phyloP scores from a whole-genome alignment of 2,797 vertebrate species.

The Esox lucius region DNA sequence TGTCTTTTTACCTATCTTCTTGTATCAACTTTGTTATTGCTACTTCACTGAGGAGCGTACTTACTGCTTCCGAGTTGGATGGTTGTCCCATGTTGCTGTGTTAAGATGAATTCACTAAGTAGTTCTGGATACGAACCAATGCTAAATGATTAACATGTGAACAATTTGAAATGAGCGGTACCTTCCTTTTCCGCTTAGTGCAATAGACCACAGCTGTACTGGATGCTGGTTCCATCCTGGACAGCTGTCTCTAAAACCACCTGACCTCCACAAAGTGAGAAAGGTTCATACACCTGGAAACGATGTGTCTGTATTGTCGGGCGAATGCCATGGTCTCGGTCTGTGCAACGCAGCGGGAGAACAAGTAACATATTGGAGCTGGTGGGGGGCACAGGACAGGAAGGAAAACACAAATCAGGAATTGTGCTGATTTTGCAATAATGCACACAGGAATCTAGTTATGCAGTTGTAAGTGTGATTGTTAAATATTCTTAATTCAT shows the following conservation, averaged over 20 bases:
- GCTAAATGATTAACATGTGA: too few species aligned
- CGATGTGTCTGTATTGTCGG: neutral
- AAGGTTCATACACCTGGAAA: neutral
- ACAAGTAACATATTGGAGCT: constrained; percentile 6
- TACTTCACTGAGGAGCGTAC: too few species aligned
- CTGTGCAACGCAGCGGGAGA: neutral
- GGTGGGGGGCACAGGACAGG: constrained; percentile 2
- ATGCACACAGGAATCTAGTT: neutral
- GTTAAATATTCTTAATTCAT: neutral
- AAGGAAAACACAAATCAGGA: neutral
- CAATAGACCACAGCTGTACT: neutral
- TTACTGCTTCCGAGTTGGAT: too few species aligned
- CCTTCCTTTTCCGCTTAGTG: neutral
- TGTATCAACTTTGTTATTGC: too few species aligned
- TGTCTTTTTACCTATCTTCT: too few species aligned
- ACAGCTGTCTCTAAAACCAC: neutral
- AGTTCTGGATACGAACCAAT: too few species aligned
- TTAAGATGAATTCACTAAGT: too few species aligned
- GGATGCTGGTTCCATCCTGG: neutral
- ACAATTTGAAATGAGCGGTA: neutral
- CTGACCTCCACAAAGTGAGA: neutral
- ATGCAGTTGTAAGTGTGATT: neutral
- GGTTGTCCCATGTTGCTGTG: too few species aligned
- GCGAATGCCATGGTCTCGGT: neutral
- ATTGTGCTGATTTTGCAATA: neutral